Conservation (phyloP, 2,113 vertebrate species). For the Blennius ocellaris region DNA sequence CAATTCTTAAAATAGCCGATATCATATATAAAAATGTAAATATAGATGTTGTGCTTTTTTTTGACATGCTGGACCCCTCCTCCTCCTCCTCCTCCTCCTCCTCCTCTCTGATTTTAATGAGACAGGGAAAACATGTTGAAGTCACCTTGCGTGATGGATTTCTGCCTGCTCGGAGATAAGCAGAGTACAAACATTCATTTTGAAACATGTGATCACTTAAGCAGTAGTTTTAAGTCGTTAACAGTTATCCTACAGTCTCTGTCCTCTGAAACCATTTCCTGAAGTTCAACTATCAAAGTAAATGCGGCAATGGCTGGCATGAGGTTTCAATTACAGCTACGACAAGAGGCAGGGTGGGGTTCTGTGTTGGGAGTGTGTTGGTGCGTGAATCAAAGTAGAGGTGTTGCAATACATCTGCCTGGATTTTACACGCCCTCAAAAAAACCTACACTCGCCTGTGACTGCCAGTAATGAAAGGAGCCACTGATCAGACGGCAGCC, state of each 20-base stretch:
- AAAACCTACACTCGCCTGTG: not conserved
- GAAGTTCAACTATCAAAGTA: conserved; percentile 77
- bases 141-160: conserved; percentile 6
- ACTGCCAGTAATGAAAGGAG: not conserved
- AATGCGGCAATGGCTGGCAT: conserved; percentile 73
- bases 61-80: no score
- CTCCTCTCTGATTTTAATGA: conserved; percentile 1
- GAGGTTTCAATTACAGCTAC: conserved; percentile 74
- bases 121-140: not conserved
- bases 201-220: conserved; percentile 65
- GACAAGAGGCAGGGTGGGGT: conserved; percentile 38
- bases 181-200: conserved; percentile 67
- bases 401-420: conserved; percentile 10
- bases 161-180: conserved; percentile 16
- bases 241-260: conserved; percentile 46
- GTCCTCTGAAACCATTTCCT: conserved; percentile 74
- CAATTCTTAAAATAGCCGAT: conserved; percentile 25
- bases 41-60: not conserved
- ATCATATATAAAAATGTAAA: not conserved
- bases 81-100: no score
- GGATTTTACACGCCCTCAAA: conserved; percentile 24
- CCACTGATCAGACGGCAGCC: conserved; percentile 18
- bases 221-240: conserved; percentile 56
- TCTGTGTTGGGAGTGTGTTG: conserved; percentile 16
- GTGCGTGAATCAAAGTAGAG: conserved; percentile 7